Conservation (phyloP, 2,797 vertebrate species). For the Coregonus suidteri region DNA sequence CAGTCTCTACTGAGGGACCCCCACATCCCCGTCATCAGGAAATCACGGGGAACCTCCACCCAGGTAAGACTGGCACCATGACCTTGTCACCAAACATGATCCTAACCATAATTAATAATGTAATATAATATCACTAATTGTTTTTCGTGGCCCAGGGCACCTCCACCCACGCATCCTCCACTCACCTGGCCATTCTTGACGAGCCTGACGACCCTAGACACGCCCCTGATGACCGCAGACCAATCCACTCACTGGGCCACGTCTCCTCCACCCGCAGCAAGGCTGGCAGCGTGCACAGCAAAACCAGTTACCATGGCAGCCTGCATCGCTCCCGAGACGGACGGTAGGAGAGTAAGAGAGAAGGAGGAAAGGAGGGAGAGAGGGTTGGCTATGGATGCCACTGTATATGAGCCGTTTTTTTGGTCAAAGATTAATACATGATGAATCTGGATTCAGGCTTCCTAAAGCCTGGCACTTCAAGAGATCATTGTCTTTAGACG, state of each 20-base stretch:
- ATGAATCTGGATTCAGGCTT: not conserved
- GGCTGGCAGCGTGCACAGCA: slow-evolving; percentile 91
- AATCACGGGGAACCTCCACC: slow-evolving; percentile 96
- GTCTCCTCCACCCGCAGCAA: slow-evolving; percentile 75
- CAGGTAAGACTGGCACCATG: slow-evolving; percentile 68
- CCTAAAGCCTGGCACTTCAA: not conserved
- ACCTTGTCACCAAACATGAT: no score
- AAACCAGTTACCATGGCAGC: slow-evolving; percentile 94
- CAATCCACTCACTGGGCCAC: slow-evolving; percentile 12
- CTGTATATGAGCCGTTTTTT: not conserved
- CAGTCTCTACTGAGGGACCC: slow-evolving; percentile 93
- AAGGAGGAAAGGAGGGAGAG: not conserved
- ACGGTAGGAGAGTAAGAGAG: slow-evolving; percentile 74
- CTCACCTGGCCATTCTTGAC: slow-evolving; percentile 89
- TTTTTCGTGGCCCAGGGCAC: slow-evolving; percentile 81
- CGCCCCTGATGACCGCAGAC: slow-evolving; percentile 40
- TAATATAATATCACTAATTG: not conserved
- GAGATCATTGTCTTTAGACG: not conserved
- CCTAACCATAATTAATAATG: not conserved
- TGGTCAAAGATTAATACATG: not conserved
- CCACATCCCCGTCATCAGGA: slow-evolving; percentile 91
- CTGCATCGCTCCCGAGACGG: slow-evolving; percentile 88
- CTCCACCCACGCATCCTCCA: slow-evolving; percentile 95
- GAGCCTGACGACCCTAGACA: slow-evolving; percentile 77
- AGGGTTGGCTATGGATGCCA: not conserved